Base-by-base conservation (phyloP, 2,113 vertebrate genomes). In the Petaurus breviceps region DNA sequence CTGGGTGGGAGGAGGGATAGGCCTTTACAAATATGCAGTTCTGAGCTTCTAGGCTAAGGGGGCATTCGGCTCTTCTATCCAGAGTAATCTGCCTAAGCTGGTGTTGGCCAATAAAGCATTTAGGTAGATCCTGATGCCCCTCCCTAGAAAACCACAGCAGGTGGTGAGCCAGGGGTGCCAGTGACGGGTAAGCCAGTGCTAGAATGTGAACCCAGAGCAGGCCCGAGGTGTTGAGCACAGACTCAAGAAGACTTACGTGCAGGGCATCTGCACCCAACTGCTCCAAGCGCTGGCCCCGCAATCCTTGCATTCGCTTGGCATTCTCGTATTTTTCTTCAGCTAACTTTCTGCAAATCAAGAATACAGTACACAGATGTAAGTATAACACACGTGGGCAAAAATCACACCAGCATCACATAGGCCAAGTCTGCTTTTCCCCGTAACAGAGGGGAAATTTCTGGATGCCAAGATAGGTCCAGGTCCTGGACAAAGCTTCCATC, bases 301-400 rank as follows among this genome's bases (percentile, higher is more conserved):
- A 96, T 77, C 99, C 98, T 92, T 98, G 98, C 98, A 99, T 98
- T 95, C 97, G 97, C 93, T 94, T 98, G 51, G 98, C 97, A 96
- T 99, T 99, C 98, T 99, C 99, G 47, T 99, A 99, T 97, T 99
- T 99, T 98, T 99, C 98, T 98, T 99, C 99, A 47, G 98, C 99
- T 61, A 99, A 97, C 37, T 98, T 98, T 96, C 99, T 99, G 98
- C 57, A 97, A 98, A 97, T 90, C 95, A 28, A 98, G 93, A 95
- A 91, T 51, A 54, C 31, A 94, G n/a, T 14, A 0, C 37, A 94
- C 51, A 95, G 90, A 91, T 95, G 37, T 89, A 91, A 94, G 5
- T 57, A 7, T 24, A 53, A 61, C 52, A 37, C 57, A 10, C 57
- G 0, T 8, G 16, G 68, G n/a, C 43, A 94, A 91, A 93, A 90